Evolutionary conservation across 2,113 vertebrate genomes (phyloP).

Genomic region (human): DNA sequence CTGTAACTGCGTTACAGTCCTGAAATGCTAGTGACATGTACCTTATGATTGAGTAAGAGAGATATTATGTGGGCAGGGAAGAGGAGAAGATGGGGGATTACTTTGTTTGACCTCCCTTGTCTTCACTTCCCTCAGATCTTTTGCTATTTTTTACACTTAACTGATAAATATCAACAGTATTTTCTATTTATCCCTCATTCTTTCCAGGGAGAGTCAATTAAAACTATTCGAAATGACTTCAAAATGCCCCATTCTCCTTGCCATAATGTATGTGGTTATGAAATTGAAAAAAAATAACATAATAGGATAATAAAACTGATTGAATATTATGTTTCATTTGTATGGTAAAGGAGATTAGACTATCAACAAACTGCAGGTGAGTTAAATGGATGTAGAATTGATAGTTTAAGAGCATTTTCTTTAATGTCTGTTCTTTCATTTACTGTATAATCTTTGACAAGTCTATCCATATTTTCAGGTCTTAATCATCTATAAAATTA

Average conservation of each 20-base stretch:
- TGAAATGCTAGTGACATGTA: neutral
- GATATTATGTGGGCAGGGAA: neutral
- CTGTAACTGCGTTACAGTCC: neutral
- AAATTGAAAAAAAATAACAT: neutral
- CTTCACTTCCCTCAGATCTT: neutral
- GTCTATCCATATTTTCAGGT: neutral
- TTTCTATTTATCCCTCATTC: too few relatives aligned
- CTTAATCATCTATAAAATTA: neutral
- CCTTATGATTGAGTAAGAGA: neutral
- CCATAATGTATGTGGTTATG: too few relatives aligned
- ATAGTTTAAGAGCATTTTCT: neutral
- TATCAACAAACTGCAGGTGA: neutral
- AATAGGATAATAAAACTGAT: neutral
- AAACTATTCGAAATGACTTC: neutral
- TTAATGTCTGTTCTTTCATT: neutral
- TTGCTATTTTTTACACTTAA: neutral
- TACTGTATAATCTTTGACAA: neutral
- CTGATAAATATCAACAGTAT: neutral
- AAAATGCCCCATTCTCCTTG: neutral
- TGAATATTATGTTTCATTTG: too few relatives aligned
- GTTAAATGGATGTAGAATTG: neutral
- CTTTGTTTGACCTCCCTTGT: neutral
- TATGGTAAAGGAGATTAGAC: neutral
- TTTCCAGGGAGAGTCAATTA: neutral
- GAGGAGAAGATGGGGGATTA: neutral